Conservation (phyloP, 1,140 invertebrate species). For the Listronotus oregonensis region DNA sequence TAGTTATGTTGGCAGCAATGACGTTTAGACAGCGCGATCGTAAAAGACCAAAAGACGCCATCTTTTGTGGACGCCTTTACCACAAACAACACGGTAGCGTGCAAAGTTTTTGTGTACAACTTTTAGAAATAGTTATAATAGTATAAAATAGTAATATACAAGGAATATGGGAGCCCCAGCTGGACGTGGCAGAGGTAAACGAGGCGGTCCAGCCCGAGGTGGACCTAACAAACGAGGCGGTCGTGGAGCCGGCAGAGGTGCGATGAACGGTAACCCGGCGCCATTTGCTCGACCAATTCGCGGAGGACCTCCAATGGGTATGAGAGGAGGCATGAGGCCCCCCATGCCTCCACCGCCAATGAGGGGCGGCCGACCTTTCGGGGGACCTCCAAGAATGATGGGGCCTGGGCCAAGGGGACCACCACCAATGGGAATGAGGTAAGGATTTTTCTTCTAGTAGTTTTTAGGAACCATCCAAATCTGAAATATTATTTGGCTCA, state of each 20-base stretch:
- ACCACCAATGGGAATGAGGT: slow-evolving; percentile 41
- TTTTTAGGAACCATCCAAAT: too few relatives aligned
- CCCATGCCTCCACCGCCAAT: slow-evolving; percentile 43
- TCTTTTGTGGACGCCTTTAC: too few relatives aligned
- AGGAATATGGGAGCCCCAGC: slow-evolving; percentile 27
- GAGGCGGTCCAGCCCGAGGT: slow-evolving; percentile 40
- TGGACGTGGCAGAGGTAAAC: slow-evolving; percentile 33
- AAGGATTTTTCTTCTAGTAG: neutral
- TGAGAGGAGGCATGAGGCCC: slow-evolving; percentile 34
- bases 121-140: too few relatives aligned
- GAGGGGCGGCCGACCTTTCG: slow-evolving; percentile 31
- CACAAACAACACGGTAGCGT: too few relatives aligned
- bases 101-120: too few relatives aligned
- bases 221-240: slow-evolving; percentile 38
- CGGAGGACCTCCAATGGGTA: slow-evolving; percentile 24
- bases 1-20: too few relatives aligned
- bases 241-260: slow-evolving; percentile 29
- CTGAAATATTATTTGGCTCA: too few relatives aligned
- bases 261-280: slow-evolving; percentile 36
- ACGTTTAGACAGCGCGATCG: too few relatives aligned
- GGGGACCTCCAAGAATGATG: slow-evolving; percentile 38
- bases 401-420: slow-evolving; percentile 40
- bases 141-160: too few relatives aligned
- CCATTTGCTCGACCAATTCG: slow-evolving; percentile 37
- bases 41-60: too few relatives aligned